phyloP scores from a whole-genome alignment of 2,797 vertebrate genomes.

The Esox lucius region DNA sequence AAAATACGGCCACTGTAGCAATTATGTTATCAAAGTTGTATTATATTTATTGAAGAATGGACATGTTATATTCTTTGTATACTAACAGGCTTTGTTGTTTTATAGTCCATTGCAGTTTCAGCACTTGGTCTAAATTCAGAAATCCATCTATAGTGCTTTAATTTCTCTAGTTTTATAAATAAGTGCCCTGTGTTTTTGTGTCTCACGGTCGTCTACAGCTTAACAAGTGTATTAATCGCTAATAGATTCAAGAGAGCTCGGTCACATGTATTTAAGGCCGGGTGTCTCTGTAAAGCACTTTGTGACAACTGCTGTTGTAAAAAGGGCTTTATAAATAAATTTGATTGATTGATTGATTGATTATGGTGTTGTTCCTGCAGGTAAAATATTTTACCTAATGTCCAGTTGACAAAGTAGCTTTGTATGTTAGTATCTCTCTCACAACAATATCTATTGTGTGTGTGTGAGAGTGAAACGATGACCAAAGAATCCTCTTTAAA shows the following conservation, averaged over 20 bases:
- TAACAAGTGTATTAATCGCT: background rate
- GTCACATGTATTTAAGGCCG: too few relatives aligned
- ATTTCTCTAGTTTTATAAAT: background rate
- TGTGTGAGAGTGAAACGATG: background rate
- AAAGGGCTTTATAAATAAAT: too few relatives aligned
- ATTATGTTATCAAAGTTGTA: background rate
- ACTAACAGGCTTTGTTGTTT: background rate
- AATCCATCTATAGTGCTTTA: slow-evolving; percentile 1
- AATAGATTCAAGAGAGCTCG: background rate
- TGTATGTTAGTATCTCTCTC: background rate
- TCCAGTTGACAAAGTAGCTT: background rate
- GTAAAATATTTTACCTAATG: background rate
- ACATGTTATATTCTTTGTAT: background rate
- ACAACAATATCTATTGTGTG: background rate
- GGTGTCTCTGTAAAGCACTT: too few relatives aligned
- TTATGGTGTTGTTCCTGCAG: background rate
- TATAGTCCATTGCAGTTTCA: background rate
- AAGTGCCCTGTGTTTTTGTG: background rate
- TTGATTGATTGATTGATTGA: too few relatives aligned
- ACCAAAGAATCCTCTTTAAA: background rate
- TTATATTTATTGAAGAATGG: background rate
- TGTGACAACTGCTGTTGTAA: too few relatives aligned
- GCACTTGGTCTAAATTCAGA: background rate
- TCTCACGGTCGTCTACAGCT: background rate
- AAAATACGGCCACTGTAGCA: background rate